Base-by-base conservation (phyloP, 2,113 vertebrate species). In the Pogonocichla stellata region DNA sequence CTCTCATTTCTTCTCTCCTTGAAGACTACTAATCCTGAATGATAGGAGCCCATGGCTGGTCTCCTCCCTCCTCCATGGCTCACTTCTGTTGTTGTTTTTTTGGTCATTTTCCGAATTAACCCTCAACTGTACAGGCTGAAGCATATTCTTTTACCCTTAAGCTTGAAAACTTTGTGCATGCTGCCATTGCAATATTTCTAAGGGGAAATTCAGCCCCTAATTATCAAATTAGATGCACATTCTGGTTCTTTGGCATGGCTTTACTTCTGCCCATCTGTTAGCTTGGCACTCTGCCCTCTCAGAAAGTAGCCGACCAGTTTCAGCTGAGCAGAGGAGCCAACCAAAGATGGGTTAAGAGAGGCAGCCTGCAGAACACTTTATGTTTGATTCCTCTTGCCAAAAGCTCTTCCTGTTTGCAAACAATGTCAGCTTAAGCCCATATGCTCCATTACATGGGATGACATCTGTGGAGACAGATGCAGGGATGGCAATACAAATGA, bases 401-500 rank as follows among this genome's bases (percentile, higher is more conserved):
- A 89, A 96, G 74, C 91, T 95, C 96, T 94, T 94, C 96, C 96
- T 96, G 89, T 96, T 96, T 95, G 96, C 96, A 96, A 93, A 95
- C 95, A 95, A 88, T 96, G 96, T 96, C 92, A 91, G 88, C 92
- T 95, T 95, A 94, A 96, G 87, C 92, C 96, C 96, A 95, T 96
- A 96, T 97, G 95, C 91, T 96, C 83, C 86, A 93, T 96, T 97
- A 96, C 94, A 94, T 92, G 95, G 66, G 91, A 81, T 93, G 95
- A 96, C 96, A 96, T 97, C 96, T 97, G 96, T 82, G 84, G 91
- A 96, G 89, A 75, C 96, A 97, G 96, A 97, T 97, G 95, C 89
- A 82, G 93, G 70, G 77, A 96, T 89, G 70, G 89, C 95, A 95
- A 93, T 92, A 95, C 89, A 86, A 93, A 95, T 93, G 95, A 95